Conservation (phyloP, 1,140 invertebrate species). For the Hycleus phaleratus region DNA sequence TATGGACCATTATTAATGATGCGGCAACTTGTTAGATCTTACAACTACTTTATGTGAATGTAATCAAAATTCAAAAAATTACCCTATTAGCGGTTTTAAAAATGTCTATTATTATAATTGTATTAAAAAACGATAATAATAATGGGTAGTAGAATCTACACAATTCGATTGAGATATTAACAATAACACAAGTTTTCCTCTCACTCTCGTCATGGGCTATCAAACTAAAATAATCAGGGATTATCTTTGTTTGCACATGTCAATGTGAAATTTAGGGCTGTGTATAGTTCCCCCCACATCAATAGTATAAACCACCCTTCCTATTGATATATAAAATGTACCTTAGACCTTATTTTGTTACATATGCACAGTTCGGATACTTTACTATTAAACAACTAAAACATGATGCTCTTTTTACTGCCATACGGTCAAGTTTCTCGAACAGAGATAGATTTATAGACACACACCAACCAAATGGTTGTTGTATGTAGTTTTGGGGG, state of each 20-base stretch:
- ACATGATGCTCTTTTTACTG: constrained; percentile 8
- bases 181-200: background rate
- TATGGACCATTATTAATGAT: background rate
- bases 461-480: too few species aligned
- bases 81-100: too few species aligned
- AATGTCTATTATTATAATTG: background rate
- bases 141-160: background rate
- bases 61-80: too few species aligned
- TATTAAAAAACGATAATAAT: constrained; percentile 5
- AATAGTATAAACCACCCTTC: too few species aligned
- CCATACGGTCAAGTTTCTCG: constrained; percentile 7
- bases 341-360: too few species aligned
- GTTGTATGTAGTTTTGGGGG: too few species aligned
- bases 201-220: constrained; percentile 21
- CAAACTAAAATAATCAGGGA: constrained; percentile 40
- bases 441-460: too few species aligned
- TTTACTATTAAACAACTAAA: constrained; percentile 6
- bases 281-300: constrained; percentile 2
- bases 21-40: too few species aligned
- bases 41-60: too few species aligned
- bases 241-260: constrained; percentile 35
- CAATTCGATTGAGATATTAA: constrained; percentile 9
- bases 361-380: background rate
- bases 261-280: constrained; percentile 16
- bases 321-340: too few species aligned